Base-by-base conservation (phyloP, 2,797 vertebrate genomes). In the Sebastes melanostomus region DNA sequence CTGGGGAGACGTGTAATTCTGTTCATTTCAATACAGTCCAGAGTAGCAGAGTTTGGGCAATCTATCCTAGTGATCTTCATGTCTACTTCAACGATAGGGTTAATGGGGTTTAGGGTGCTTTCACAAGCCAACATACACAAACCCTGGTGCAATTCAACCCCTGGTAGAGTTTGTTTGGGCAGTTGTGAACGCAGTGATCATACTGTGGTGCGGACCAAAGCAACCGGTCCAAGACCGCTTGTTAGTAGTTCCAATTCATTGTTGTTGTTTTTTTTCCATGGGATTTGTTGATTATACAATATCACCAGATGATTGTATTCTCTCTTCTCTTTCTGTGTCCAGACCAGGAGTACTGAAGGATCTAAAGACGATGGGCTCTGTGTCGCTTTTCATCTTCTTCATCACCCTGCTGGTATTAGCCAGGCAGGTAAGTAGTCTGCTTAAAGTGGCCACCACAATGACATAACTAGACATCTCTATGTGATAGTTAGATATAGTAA, bases 321-420 rank as follows among this genome's bases (percentile, higher is more conserved):
- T 50, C 24, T 81, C 67, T 77, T 79, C 24, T 77, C 12, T 60
- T 61, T 80, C 22, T 78, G 22, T n/a, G 22, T 62, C 13, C 70
- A 99, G 97, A 88, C 98, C 98, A 25, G 98, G 98, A 73, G 97
- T 99, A 79, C 94, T 99, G 87, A 99, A 99, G 94, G 97, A 99
- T 86, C 92, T 99, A 75, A 99, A 99, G 95, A 98, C 98, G 76
- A 99, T 99, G 98, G 98, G 98, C 77, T 98, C 98, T 0, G 95
- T 98, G 77, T 99, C 97, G 54, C 95, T 99, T 67, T 98, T 98
- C 86, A 98, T 99, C 92, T 99, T 99, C 94, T 99, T 99, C 87
- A 50, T 98, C 93, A 99, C 98, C 0, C 93, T 99, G 30, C 96
- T 99, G 76, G 98, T 99, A 60, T 93, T 99, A 92, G 97, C 98